Evolutionary conservation across 1,140 invertebrate genomes (phyloP).

Genomic region (Formica selysi): DNA sequence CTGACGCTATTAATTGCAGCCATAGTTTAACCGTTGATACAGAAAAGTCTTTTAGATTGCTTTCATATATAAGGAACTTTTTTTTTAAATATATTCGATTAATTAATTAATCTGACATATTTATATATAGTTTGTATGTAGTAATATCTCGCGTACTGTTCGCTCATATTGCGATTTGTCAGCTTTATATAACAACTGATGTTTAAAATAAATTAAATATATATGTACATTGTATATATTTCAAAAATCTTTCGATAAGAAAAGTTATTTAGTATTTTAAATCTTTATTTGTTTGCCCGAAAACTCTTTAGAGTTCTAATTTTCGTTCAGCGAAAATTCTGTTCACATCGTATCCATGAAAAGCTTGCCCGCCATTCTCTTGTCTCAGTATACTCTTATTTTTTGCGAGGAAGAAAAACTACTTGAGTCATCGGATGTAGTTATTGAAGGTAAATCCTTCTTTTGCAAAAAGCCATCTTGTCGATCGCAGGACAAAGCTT

Average conservation of each 20-base stretch:
- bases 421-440: slow-evolving; percentile 34
- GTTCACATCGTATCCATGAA: not conserved
- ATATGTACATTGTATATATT: not conserved
- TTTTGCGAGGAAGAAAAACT: not conserved
- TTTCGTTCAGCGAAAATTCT: not conserved
- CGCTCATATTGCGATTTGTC: not conserved
- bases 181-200: not conserved
- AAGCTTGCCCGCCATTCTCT: not conserved
- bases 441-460: slow-evolving; percentile 39
- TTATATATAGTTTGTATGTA: not conserved
- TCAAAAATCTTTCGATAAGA: not conserved
- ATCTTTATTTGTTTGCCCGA: slow-evolving; percentile 10
- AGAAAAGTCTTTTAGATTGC: not conserved
- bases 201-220: slow-evolving; percentile 1
- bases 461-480: slow-evolving; percentile 5
- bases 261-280: not conserved
- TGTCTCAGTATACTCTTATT: not conserved
- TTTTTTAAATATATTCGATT: not conserved
- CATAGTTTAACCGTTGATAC: not conserved
- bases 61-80: not conserved
- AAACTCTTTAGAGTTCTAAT: not conserved
- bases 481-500: not conserved
- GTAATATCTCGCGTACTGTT: no score
- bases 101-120: not conserved
- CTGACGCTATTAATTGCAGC: slow-evolving; percentile 1